Evolutionary conservation across 2,113 vertebrate genomes (phyloP).

Genomic region (Nothobranchius kuhntae): DNA sequence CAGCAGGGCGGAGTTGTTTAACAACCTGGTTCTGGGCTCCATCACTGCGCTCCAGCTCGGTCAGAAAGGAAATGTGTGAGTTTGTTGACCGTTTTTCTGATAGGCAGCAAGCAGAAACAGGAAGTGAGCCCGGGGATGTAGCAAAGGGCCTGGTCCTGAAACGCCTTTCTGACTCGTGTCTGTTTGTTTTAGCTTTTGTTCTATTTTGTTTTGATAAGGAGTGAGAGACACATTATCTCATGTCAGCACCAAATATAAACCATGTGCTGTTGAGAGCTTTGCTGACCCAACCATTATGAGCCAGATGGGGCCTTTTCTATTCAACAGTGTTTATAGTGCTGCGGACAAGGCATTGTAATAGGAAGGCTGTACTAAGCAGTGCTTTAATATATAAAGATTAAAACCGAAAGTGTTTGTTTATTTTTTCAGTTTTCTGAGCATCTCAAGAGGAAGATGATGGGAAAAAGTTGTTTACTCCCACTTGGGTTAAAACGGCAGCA

Average conservation of each 20-base stretch:
- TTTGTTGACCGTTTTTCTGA: conserved; percentile 64
- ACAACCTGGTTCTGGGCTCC: conserved; percentile 23
- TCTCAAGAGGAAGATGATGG: conserved; percentile 14
- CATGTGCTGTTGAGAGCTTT: neutral
- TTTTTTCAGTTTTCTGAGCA: neutral
- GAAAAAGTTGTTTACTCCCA: conserved; percentile 3
- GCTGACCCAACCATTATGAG: no score
- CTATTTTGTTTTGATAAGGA: conserved; percentile 28
- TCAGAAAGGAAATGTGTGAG: conserved; percentile 50
- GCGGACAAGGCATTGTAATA: neutral
- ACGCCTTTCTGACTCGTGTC: conserved; percentile 13
- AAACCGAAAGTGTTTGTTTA: neutral
- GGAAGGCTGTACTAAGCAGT: neutral
- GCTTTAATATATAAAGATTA: neutral
- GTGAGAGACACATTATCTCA: conserved; percentile 30
- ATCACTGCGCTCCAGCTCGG: conserved; percentile 26
- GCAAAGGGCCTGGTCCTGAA: conserved; percentile 30
- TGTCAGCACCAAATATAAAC: conserved; percentile 20
- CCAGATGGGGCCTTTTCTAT: neutral
- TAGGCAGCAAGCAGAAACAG: conserved; percentile 66
- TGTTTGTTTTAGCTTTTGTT: conserved; percentile 21
- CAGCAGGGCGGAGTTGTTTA: conserved; percentile 44
- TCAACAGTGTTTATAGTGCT: neutral
- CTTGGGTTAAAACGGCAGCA: conserved; percentile 30
- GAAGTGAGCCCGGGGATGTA: conserved; percentile 41